Evolutionary conservation across 2,113 vertebrate species (phyloP).

Genomic region (Corvus moneduloides): DNA sequence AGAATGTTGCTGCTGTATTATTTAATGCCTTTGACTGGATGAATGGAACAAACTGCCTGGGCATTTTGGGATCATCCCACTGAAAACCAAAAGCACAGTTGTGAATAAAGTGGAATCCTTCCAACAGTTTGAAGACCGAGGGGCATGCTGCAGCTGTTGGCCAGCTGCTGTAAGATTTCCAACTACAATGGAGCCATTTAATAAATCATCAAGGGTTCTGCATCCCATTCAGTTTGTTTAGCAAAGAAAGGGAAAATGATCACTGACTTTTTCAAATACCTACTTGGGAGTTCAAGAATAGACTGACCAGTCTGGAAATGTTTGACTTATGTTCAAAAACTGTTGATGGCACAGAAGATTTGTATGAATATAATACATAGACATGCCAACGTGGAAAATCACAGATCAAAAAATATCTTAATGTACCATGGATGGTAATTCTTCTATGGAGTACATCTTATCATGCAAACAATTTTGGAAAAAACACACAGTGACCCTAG

Average conservation of each 20-base stretch:
- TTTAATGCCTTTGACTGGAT: background rate
- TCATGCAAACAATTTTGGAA: background rate
- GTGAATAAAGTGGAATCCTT: conserved; percentile 20
- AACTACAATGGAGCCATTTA: conserved; percentile 4
- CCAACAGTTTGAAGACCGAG: background rate
- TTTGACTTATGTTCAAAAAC: background rate
- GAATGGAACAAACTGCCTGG: background rate
- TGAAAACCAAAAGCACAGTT: conserved; percentile 8
- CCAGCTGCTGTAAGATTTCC: conserved; percentile 42
- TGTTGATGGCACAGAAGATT: background rate
- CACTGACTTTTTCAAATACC: background rate
- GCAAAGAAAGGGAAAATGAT: background rate
- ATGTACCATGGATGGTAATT: background rate
- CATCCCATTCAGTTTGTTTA: background rate
- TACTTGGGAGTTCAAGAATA: background rate
- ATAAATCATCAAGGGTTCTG: conserved; percentile 45
- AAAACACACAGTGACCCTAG: background rate
- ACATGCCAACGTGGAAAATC: background rate
- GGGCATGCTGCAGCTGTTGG: conserved; percentile 26
- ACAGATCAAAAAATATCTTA: background rate
- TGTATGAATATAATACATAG: background rate
- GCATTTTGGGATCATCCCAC: background rate
- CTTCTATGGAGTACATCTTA: background rate
- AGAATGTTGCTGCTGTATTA: background rate
- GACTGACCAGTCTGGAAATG: background rate